These are phyloP conservation scores for Petaurus breviceps DNA, from an alignment of 2,113 vertebrate species.

Conservation along the genomic window DNA sequence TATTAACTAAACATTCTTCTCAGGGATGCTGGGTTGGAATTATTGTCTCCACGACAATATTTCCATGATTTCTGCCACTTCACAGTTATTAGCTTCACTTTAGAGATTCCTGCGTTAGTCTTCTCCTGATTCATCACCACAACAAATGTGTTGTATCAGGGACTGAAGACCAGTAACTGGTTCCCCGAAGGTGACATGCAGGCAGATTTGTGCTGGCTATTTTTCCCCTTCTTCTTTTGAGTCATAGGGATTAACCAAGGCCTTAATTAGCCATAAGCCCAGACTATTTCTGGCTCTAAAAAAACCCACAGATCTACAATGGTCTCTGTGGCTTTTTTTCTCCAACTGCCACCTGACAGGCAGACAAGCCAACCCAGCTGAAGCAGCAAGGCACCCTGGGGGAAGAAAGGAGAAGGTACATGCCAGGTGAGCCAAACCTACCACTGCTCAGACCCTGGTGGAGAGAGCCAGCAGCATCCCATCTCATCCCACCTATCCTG, in stretches of 20 bases:
- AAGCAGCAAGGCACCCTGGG: background rate
- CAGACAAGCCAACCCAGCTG: background rate
- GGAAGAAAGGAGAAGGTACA: background rate
- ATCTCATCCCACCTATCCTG: background rate
- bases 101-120: background rate
- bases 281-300: background rate
- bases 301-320: background rate
- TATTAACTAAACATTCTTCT: background rate
- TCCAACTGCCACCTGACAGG: background rate
- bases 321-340: background rate
- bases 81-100: background rate
- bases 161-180: background rate
- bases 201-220: background rate
- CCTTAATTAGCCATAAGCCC: background rate
- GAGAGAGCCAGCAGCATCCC: background rate
- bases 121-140: background rate
- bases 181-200: background rate
- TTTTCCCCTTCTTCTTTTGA: background rate
- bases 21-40: background rate
- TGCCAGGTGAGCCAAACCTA: background rate
- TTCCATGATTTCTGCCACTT: background rate
- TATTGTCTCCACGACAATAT: background rate
- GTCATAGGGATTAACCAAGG: background rate
- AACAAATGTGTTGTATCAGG: background rate
- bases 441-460: background rate